Percentiles rank a stretch among this genome's conserved stretches.
These are phyloP conservation scores for Echeneis naucrates DNA, from an alignment of 2,797 vertebrate species.

Conservation along the genomic window DNA sequence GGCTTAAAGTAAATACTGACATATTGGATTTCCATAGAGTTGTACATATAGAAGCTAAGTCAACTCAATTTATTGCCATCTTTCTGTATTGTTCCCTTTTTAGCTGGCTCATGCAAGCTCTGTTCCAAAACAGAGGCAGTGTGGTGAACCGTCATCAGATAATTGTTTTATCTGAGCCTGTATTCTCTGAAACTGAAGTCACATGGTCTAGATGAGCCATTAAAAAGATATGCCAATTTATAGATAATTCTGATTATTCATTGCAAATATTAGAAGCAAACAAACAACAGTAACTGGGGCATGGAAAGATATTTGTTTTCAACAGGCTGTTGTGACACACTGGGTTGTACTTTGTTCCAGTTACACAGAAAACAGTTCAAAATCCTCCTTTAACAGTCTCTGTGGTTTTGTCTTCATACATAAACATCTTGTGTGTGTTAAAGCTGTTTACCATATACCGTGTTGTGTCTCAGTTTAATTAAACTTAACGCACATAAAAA, in stretches of 20 bases:
- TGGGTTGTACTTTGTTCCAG: not conserved
- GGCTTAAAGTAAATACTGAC: constrained; percentile 49
- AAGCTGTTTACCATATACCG: constrained; percentile 16
- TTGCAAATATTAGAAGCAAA: constrained; percentile 6
- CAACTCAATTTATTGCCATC: constrained; percentile 57
- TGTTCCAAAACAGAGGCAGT: constrained; percentile 31
- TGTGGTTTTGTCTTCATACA: constrained; percentile 28
- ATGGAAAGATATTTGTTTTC: constrained; percentile 35
- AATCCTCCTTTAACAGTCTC: not conserved
- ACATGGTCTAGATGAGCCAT: not conserved
- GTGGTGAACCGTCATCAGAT: constrained; percentile 30
- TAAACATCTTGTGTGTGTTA: constrained; percentile 16
- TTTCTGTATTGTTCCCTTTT: constrained; percentile 38
- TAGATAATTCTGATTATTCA: no score
- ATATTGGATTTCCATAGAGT: constrained; percentile 50
- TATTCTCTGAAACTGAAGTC: no score
- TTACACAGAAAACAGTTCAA: not conserved
- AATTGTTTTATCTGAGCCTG: constrained; percentile 24
- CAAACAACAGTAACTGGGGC: constrained; percentile 14
- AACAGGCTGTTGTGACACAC: constrained; percentile 33
- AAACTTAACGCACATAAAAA: constrained; percentile 33
- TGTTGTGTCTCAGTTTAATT: constrained; percentile 30
- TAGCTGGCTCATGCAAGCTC: constrained; percentile 42
- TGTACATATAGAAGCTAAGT: constrained; percentile 23
- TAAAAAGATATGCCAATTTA: no score